phyloP scores from a whole-genome alignment of 1,140 invertebrate species.

The Pissodes strobi region DNA sequence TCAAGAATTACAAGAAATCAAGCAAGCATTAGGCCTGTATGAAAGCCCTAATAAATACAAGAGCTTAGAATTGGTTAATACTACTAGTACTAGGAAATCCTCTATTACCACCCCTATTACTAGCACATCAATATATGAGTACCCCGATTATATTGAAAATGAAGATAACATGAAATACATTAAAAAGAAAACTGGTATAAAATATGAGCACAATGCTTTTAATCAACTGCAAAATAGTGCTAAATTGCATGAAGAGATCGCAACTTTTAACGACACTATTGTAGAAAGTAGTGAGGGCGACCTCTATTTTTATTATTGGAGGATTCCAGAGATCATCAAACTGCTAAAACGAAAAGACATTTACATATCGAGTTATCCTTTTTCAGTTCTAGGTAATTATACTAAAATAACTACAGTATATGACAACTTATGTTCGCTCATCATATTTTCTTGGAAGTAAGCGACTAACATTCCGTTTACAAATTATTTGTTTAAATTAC shows the following conservation, averaged over 20 bases:
- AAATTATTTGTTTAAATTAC: no score
- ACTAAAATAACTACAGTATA: no score
- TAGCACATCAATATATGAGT: background rate
- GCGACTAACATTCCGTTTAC: no score
- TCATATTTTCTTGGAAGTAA: no score
- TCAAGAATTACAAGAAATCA: constrained; percentile 32
- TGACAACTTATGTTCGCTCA: no score
- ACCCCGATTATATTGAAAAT: background rate
- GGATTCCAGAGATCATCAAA: constrained; percentile 30
- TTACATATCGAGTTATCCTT: constrained; percentile 38
- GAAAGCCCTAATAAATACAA: background rate
- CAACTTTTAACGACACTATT: constrained; percentile 38
- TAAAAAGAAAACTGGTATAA: background rate
- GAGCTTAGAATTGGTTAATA: constrained; percentile 1
- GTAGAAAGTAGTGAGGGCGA: constrained; percentile 33
- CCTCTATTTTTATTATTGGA: constrained; percentile 44
- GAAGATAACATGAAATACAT: background rate
- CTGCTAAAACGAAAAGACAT: constrained; percentile 34
- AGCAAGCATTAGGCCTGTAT: constrained; percentile 23
- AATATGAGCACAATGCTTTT: background rate
- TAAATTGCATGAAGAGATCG: constrained; percentile 32
- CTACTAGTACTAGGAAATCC: background rate
- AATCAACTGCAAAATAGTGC: background rate
- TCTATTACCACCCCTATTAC: background rate
- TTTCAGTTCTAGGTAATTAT: constrained; percentile 42